A percentile compares a stretch with the other conserved stretches of the same genome.
These are phyloP conservation scores for Mormyrops boulengeri DNA, from an alignment of 2,797 vertebrate genomes.

Conservation along the genomic window DNA sequence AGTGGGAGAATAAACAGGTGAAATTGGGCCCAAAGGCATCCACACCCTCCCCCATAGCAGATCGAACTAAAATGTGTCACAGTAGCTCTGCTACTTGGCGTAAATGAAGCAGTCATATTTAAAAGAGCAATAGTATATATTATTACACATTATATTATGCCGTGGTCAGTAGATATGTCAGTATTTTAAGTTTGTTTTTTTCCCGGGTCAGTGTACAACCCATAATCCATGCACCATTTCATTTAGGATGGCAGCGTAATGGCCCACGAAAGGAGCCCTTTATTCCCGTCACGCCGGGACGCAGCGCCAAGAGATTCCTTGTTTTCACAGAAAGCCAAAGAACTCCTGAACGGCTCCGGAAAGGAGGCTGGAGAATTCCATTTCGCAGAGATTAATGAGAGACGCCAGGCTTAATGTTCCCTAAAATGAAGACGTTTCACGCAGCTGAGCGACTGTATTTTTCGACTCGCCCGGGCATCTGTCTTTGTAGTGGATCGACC, in stretches of 20 bases:
- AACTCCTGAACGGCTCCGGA: not conserved
- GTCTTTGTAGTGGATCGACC: slow-evolving; percentile 37
- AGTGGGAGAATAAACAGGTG: not conserved
- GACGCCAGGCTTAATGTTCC: slow-evolving; percentile 45
- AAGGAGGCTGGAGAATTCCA: slow-evolving; percentile 13
- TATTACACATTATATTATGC: not conserved
- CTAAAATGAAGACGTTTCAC: slow-evolving; percentile 51
- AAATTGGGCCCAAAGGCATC: not conserved
- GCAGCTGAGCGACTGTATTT: slow-evolving; percentile 41
- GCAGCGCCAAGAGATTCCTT: not conserved
- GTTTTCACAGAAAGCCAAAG: slow-evolving; percentile 11
- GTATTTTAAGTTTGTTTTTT: not conserved
- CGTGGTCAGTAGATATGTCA: not conserved
- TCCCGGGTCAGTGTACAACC: not conserved
- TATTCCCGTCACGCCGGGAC: not conserved
- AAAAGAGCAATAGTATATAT: not conserved
- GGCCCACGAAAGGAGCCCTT: not conserved
- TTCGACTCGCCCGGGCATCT: slow-evolving; percentile 44
- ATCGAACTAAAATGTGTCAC: not conserved
- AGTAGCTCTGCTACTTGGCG: not conserved
- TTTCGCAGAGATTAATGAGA: slow-evolving; percentile 43
- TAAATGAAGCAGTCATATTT: not conserved
- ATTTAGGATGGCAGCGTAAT: not conserved
- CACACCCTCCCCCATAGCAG: not conserved
- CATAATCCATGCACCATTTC: not conserved